phyloP scores from a whole-genome alignment of 2,113 vertebrate species.

The Dolichotis patagonum region DNA sequence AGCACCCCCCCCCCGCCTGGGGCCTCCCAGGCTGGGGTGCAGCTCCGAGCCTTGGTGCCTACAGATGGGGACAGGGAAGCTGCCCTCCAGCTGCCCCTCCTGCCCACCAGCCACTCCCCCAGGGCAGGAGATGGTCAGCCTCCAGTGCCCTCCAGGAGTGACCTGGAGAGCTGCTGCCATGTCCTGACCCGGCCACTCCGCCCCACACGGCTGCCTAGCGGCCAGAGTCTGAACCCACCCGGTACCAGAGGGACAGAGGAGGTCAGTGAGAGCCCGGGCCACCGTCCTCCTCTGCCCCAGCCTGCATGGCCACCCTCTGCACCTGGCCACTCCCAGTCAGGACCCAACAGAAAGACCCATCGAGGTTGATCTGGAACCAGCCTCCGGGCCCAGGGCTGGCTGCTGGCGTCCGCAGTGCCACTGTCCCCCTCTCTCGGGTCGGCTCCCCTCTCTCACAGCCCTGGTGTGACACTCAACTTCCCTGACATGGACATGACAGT shows the following conservation, averaged over 20 bases:
- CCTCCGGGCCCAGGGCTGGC: not conserved
- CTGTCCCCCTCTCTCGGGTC: not conserved
- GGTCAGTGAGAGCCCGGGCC: not conserved
- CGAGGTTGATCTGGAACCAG: not conserved
- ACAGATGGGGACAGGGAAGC: not conserved
- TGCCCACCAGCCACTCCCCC: not conserved
- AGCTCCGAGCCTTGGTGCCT: not conserved
- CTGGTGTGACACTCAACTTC: not conserved
- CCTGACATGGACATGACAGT: not conserved
- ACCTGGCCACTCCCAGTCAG: not conserved
- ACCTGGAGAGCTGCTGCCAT: not conserved
- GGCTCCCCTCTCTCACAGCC: not conserved
- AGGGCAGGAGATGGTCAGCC: not conserved
- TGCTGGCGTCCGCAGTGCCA: not conserved
- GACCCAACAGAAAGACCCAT: not conserved
- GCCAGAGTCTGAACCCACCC: not conserved
- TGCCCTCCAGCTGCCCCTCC: not conserved
- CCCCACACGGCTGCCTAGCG: not conserved
- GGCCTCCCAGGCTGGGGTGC: not conserved
- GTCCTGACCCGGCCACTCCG: not conserved
- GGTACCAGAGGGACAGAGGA: not conserved
- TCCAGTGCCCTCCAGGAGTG: not conserved
- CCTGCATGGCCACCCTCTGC: rapidly evolving
- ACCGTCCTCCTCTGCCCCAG: not conserved
- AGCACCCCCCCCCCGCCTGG: not conserved